These are phyloP conservation scores for Euproctis similis DNA, from an alignment of 2,888 invertebrate species.

Conservation along the genomic window DNA sequence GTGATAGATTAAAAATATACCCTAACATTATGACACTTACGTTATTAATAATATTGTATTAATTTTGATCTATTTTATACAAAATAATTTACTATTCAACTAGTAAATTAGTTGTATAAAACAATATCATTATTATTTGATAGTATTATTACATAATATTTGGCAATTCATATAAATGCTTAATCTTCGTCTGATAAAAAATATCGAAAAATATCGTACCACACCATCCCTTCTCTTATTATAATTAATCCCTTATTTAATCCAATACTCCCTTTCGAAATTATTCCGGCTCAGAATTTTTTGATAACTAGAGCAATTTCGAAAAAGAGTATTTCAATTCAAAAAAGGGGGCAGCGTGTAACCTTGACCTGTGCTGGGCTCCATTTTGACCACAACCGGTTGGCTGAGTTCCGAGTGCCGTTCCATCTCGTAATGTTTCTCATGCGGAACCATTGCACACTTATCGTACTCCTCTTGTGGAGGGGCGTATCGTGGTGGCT, in stretches of 20 bases:
- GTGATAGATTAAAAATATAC: too few species aligned
- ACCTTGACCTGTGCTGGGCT: constrained; percentile 70
- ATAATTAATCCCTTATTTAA: too few species aligned
- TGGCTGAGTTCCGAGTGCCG: constrained; percentile 60
- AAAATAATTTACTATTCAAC: constrained; percentile 8
- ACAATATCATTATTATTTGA: constrained; percentile 8
- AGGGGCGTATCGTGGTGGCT: constrained; percentile 74
- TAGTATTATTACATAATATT: too few species aligned
- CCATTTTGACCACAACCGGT: constrained; percentile 74
- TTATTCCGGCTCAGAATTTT: constrained; percentile 31
- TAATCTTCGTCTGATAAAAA: too few species aligned
- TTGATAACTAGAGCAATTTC: constrained; percentile 64
- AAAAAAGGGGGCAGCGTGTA: constrained; percentile 86
- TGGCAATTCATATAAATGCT: too few species aligned
- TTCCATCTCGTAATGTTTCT: constrained; percentile 66
- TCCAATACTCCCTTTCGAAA: constrained; percentile 75
- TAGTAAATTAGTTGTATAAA: constrained; percentile 18
- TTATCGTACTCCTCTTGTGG: constrained; percentile 78
- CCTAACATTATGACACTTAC: too few species aligned
- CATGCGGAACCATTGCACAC: constrained; percentile 68
- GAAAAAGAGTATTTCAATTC: constrained; percentile 80
- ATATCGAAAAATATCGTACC: neutral
- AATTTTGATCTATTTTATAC: constrained; percentile 8
- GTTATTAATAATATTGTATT: too few species aligned
- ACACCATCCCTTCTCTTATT: neutral